phyloP scores from a whole-genome alignment of 2,888 invertebrate genomes.

The Caenorhabditis drosophilae region DNA sequence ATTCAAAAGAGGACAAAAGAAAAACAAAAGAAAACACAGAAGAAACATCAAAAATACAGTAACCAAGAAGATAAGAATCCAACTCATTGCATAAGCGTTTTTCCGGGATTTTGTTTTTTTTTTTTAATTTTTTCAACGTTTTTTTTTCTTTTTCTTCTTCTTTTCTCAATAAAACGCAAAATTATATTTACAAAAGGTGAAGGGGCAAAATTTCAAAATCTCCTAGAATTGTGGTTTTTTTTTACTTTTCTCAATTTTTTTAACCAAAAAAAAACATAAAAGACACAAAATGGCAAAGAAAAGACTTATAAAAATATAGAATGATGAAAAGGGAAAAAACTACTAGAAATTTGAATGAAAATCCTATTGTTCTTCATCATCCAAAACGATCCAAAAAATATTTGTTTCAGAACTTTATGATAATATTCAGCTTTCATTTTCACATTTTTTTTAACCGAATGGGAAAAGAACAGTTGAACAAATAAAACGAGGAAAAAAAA shows the following conservation, averaged over 20 bases:
- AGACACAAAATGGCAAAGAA: neutral
- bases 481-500: slow-evolving; percentile 1
- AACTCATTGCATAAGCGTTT: no score
- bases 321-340: neutral
- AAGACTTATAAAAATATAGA: slow-evolving; percentile 12
- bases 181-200: no score
- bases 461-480: slow-evolving; percentile 1
- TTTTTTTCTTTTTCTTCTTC: no score
- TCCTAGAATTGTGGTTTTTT: no score
- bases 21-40: no score
- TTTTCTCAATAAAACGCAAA: no score
- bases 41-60: no score
- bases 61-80: no score
- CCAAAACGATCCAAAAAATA: neutral
- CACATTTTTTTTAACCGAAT: slow-evolving; percentile 14
- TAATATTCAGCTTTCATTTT: slow-evolving; percentile 3
- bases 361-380: neutral
- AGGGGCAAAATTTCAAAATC: slow-evolving; percentile 36
- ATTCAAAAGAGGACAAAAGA: no score
- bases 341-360: neutral
- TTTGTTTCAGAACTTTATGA: neutral
- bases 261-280: slow-evolving; percentile 22
- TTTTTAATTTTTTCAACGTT: no score
- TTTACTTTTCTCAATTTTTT: slow-evolving; percentile 7
- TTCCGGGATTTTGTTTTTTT: no score